phyloP scores from a whole-genome alignment of 2,888 invertebrate genomes.

The Uropetala carovei region DNA sequence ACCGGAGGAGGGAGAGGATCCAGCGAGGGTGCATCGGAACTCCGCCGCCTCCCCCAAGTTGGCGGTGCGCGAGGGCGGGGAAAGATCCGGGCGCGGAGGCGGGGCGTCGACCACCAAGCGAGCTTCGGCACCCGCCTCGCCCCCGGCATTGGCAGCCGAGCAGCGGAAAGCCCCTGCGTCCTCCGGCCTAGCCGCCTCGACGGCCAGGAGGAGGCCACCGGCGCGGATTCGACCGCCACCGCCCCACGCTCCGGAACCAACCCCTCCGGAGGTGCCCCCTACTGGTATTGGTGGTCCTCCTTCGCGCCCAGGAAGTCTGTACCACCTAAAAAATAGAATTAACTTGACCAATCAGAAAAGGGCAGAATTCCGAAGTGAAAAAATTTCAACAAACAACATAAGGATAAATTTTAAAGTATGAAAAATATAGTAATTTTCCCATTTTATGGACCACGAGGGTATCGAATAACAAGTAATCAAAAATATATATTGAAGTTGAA shows the following conservation, averaged over 20 bases:
- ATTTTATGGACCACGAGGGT: too few species aligned
- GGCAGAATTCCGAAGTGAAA: not conserved
- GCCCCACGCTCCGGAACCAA: slow-evolving; percentile 74
- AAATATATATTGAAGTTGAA: too few species aligned
- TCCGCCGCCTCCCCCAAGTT: slow-evolving; percentile 79
- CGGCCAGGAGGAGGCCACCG: slow-evolving; percentile 82
- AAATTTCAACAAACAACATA: too few species aligned
- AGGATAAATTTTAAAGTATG: too few species aligned
- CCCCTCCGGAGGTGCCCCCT: slow-evolving; percentile 37
- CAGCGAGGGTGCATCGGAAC: slow-evolving; percentile 81
- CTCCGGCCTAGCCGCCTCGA: slow-evolving; percentile 84
- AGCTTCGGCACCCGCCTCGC: slow-evolving; percentile 83
- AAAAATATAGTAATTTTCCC: too few species aligned
- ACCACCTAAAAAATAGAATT: slow-evolving; percentile 55
- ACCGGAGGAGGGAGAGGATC: slow-evolving; percentile 75
- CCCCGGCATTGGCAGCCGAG: slow-evolving; percentile 83
- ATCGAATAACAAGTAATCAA: too few species aligned
- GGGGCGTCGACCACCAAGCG: slow-evolving; percentile 82
- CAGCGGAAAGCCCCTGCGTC: slow-evolving; percentile 84
- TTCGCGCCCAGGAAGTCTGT: slow-evolving; percentile 51
- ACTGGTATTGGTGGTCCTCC: slow-evolving; percentile 40
- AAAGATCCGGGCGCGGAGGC: slow-evolving; percentile 84
- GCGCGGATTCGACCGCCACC: slow-evolving; percentile 74
- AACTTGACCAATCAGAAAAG: not conserved
- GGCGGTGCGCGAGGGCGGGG: slow-evolving; percentile 67